Evolutionary conservation across 2,113 vertebrate species (phyloP), one percentile per base, ranked within the genome.

Genomic region (Cygnus atratus): DNA sequence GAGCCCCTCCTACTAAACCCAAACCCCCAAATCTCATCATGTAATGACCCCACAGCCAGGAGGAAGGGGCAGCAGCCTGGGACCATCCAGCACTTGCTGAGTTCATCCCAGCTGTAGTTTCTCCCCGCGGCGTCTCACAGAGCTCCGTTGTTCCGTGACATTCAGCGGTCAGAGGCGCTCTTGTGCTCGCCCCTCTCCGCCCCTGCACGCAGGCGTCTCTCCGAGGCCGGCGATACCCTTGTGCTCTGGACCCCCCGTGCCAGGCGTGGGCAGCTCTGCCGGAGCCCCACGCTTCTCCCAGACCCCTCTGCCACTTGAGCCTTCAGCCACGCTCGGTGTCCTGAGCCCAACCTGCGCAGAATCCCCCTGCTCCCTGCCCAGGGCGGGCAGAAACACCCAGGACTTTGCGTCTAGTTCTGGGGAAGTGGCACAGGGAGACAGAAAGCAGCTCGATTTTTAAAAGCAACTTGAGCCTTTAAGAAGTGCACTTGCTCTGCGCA

Each of bases 111-210:
- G 81, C 87, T 90, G 84, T 65, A 52, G 85, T 88, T 90, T 26
- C 78, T 65, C 70, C 81, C 58, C 1, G 37, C 84, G 6, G 48
- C 0, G 8, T 24, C 70, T 9, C 89, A 96, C 96, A 93, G 88
- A 95, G 93, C 93, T 55, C 78, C 46, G 10, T 92, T 97, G 93
- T 96, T 52, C 1, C 1, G 43, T 88, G 95, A 66, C 92, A 83
- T 95, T 94, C 84, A 71, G 0, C 57, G 4, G 6, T 76, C 80
- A 54, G 95, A 94, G 85, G n/a, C 59, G 4, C 67, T 22, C 75
- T 79, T 26, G 66, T 39, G 71, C 78, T 33, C 13, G 6, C 81
- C 87, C 57, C 66, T 33, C 50, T 52, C 59, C 8, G 35, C 28
- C 63, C 41, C 39, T 50, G 41, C 73, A 35, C 78, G 46, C 63